Conservation (phyloP, 2,888 invertebrate species). For the Muschampia plurimacula region DNA sequence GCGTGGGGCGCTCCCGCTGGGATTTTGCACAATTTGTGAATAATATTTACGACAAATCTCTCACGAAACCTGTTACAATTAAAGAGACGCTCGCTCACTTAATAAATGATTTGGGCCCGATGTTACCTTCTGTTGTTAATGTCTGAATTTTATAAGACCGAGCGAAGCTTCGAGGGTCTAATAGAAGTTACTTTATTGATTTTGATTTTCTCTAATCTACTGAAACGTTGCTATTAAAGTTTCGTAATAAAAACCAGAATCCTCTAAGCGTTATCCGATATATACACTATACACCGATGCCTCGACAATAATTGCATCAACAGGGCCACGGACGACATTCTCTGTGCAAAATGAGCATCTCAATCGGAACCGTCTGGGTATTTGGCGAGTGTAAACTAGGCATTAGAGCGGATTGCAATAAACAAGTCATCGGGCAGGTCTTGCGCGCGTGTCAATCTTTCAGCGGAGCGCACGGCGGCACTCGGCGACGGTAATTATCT, state of each 20-base stretch:
- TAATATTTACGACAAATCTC: slow-evolving; percentile 82
- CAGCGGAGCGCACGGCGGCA: slow-evolving; percentile 59
- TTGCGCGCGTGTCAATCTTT: slow-evolving; percentile 71
- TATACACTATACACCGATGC: neutral
- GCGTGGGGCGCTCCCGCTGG: slow-evolving; percentile 76
- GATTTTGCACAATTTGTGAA: slow-evolving; percentile 77
- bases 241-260: neutral
- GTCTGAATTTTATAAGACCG: slow-evolving; percentile 8
- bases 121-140: slow-evolving; percentile 11
- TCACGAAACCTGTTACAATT: slow-evolving; percentile 68
- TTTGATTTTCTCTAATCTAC: neutral
- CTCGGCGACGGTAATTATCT: slow-evolving; percentile 74
- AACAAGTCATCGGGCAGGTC: slow-evolving; percentile 69
- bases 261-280: slow-evolving; percentile 47
- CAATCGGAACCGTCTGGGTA: slow-evolving; percentile 33
- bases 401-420: slow-evolving; percentile 67
- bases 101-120: slow-evolving; percentile 52
- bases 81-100: slow-evolving; percentile 61
- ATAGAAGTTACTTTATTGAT: neutral
- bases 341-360: slow-evolving; percentile 36
- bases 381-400: slow-evolving; percentile 53
- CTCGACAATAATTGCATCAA: slow-evolving; percentile 33
- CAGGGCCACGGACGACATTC: slow-evolving; percentile 30
- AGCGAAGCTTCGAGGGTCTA: neutral
- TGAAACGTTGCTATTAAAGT: neutral